phyloP scores from a whole-genome alignment of 2,113 vertebrate genomes.

The Anseranas semipalmata region DNA sequence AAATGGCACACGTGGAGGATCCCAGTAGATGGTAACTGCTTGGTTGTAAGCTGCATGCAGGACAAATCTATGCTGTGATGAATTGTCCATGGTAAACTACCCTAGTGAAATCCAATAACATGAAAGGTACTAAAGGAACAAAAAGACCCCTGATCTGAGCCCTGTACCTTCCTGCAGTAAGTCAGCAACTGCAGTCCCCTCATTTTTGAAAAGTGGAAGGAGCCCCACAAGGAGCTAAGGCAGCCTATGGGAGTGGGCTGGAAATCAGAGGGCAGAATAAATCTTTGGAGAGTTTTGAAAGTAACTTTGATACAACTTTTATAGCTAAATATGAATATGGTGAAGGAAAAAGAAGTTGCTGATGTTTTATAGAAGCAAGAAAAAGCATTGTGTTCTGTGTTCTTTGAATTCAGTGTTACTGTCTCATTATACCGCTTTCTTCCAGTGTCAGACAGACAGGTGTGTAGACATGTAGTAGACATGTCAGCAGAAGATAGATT shows the following conservation, averaged over 20 bases:
- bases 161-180: neutral
- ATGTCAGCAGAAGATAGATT: neutral
- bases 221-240: fast-evolving
- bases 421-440: neutral
- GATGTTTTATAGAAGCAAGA: neutral
- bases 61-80: neutral
- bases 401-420: neutral
- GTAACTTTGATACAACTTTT: neutral
- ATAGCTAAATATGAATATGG: constrained; percentile 16
- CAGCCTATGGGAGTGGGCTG: neutral
- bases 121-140: neutral
- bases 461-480: neutral
- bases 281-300: constrained; percentile 24
- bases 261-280: neutral
- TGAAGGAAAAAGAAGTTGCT: neutral
- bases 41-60: neutral
- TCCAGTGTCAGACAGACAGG: neutral
- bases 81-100: neutral
- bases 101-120: neutral
- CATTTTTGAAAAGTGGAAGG: neutral
- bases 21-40: neutral
- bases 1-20: neutral
- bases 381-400: neutral
- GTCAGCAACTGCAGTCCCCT: fast-evolving
- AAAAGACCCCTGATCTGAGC: neutral